These are phyloP conservation scores for Anorthoa munda DNA, from an alignment of 2,888 invertebrate genomes.

Conservation along the genomic window DNA sequence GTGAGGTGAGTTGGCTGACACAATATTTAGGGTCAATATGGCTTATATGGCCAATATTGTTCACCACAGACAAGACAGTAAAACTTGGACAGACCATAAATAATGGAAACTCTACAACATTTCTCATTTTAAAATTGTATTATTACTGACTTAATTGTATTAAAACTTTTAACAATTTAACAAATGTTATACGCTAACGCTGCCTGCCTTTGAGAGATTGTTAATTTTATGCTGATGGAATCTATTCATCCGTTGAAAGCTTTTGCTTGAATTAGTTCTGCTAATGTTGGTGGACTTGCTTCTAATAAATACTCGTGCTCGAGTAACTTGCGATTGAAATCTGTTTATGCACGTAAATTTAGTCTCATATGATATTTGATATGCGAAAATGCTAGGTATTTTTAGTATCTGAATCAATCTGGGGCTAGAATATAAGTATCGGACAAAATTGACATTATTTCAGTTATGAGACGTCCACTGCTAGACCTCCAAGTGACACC, in stretches of 20 bases:
- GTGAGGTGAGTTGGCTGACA: slow-evolving; percentile 1
- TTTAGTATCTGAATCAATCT: neutral
- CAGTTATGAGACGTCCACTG: neutral
- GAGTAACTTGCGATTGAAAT: slow-evolving; percentile 25
- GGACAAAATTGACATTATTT: neutral
- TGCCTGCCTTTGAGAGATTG: slow-evolving; percentile 11
- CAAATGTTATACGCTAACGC: slow-evolving; percentile 2
- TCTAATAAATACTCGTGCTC: slow-evolving; percentile 40
- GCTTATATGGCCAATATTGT: neutral
- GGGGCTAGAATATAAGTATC: neutral
- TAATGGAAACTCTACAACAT: no score
- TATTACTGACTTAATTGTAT: neutral
- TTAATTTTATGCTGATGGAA: slow-evolving; percentile 44
- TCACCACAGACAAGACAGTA: no score
- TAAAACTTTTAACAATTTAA: slow-evolving; percentile 24
- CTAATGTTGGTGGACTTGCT: slow-evolving; percentile 22
- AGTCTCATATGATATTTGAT: neutral
- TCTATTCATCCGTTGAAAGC: slow-evolving; percentile 22
- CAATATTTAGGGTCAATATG: slow-evolving; percentile 27
- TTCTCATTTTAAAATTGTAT: no score
- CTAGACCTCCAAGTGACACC: neutral
- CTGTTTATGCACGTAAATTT: neutral
- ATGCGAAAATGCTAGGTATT: neutral
- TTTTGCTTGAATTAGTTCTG: slow-evolving; percentile 39
- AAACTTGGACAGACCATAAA: no score